Evolutionary conservation across 1,140 invertebrate species (phyloP).

Genomic region (Lordiphosa clarofinis): DNA sequence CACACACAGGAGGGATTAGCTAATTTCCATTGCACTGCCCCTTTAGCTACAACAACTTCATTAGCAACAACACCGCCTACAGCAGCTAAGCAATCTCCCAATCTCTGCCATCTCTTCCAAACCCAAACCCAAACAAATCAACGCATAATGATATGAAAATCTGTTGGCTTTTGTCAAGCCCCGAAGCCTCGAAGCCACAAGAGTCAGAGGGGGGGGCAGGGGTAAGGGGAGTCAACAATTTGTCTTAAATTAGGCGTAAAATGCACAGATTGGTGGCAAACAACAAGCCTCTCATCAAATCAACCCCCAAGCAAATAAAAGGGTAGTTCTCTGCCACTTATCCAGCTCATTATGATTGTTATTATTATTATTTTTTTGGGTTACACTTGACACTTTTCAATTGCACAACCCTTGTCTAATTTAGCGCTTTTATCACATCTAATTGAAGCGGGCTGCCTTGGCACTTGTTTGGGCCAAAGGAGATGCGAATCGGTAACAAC

Average conservation of each 20-base stretch:
- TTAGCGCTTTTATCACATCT: constrained; percentile 55
- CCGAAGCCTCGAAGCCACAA: constrained; percentile 18
- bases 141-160: constrained; percentile 68
- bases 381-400: constrained; percentile 26
- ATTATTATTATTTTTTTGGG: constrained; percentile 32
- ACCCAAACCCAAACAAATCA: constrained; percentile 43
- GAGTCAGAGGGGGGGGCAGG: constrained; percentile 9
- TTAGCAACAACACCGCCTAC: constrained; percentile 28
- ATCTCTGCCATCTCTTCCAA: too few relatives aligned
- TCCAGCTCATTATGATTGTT: constrained; percentile 23
- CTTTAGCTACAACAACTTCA: constrained; percentile 54
- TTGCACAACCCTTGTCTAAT: constrained; percentile 46
- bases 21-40: constrained; percentile 16
- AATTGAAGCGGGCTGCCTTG: constrained; percentile 45
- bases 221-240: constrained; percentile 50
- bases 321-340: constrained; percentile 53
- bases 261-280: constrained; percentile 63
- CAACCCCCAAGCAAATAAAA: constrained; percentile 56
- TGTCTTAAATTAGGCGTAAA: constrained; percentile 77
- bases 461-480: constrained; percentile 25
- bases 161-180: constrained; percentile 68
- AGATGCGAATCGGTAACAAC: constrained; percentile 8
- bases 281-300: constrained; percentile 49
- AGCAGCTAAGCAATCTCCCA: constrained; percentile 13
- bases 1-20: constrained; percentile 14